Percentiles rank a stretch among this genome's conserved stretches.
These are phyloP conservation scores for Graphium colonna DNA, from an alignment of 2,888 invertebrate genomes.

Conservation along the genomic window DNA sequence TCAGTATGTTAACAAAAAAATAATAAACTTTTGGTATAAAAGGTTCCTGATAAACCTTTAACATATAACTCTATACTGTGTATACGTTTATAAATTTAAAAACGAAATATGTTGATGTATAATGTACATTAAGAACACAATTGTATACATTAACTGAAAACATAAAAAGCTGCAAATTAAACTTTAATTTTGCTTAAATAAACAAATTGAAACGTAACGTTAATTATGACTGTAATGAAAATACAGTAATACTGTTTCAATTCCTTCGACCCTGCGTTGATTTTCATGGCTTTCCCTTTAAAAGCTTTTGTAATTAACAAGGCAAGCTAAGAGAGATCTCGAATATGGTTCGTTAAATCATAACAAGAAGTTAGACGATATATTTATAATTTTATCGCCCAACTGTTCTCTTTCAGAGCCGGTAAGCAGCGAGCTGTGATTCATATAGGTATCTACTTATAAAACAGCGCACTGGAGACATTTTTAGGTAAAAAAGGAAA, in stretches of 20 bases:
- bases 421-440: slow-evolving; percentile 51
- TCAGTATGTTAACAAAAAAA: background rate
- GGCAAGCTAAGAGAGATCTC: no score
- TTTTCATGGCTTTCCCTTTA: slow-evolving; percentile 29
- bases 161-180: background rate
- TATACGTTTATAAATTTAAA: no score
- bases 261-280: no score
- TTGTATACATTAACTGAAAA: background rate
- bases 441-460: slow-evolving; percentile 56
- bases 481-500: slow-evolving; percentile 68
- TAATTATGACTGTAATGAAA: no score
- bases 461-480: slow-evolving; percentile 42
- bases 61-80: no score
- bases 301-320: slow-evolving; percentile 56
- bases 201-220: no score
- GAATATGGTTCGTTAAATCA: slow-evolving; percentile 70
- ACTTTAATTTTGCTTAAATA: no score
- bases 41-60: background rate
- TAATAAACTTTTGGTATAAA: background rate
- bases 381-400: slow-evolving; percentile 68
- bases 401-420: slow-evolving; percentile 23
- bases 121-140: no score
- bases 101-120: no score
- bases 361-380: slow-evolving; percentile 65
- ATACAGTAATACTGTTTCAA: no score